A percentile compares a stretch with the other conserved stretches of the same genome.
Conservation (phyloP, 2,797 vertebrate genomes). For the Tragopan temminckii region DNA sequence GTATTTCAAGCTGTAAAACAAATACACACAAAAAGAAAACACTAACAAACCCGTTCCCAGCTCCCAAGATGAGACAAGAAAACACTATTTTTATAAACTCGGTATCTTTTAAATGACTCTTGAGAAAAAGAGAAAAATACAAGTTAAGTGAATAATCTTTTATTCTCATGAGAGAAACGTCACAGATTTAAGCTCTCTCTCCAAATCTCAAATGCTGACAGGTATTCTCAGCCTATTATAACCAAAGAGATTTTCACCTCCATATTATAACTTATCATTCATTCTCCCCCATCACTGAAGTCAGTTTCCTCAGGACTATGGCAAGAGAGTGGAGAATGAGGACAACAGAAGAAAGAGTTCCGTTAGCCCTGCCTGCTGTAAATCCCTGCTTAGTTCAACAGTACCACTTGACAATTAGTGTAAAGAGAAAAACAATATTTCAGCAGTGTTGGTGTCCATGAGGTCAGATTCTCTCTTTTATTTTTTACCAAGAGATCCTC, state of each 20-base stretch:
- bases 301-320: not conserved
- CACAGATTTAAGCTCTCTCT: not conserved
- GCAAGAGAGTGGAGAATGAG: not conserved
- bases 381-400: not conserved
- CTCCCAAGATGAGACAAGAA: not conserved
- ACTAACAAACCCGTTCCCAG: not conserved
- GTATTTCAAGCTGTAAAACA: not conserved
- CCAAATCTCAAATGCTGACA: not conserved
- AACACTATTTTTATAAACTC: not conserved
- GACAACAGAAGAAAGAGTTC: not conserved
- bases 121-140: not conserved
- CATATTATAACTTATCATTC: not conserved
- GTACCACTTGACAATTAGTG: not conserved
- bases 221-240: not conserved
- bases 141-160: not conserved
- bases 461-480: not conserved
- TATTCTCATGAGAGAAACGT: fast-evolving
- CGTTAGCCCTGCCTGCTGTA: not conserved
- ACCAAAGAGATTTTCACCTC: not conserved
- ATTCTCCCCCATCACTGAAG: not conserved
- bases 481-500: not conserved
- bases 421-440: not conserved
- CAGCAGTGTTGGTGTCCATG: not conserved
- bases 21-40: not conserved
- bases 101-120: not conserved